Percentiles rank a stretch among this genome's conserved stretches.
Evolutionary conservation across 2,888 invertebrate species (phyloP).

Genomic region (Spodoptera littoralis): DNA sequence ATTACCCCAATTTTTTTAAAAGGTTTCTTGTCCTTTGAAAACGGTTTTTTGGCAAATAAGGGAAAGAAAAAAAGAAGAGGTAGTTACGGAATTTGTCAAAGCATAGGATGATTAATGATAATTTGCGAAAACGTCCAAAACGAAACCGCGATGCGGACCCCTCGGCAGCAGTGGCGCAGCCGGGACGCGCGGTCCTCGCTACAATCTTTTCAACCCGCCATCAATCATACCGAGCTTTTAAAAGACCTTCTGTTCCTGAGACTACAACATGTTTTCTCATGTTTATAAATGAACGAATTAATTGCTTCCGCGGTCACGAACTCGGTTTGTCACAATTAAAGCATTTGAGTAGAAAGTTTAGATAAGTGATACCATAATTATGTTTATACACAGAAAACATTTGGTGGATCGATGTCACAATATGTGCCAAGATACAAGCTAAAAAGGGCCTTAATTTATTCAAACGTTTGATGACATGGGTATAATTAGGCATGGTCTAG

Average conservation of each 20-base stretch:
- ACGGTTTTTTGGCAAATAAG: slow-evolving; percentile 26
- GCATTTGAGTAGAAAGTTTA: too few relatives aligned
- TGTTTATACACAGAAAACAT: too few relatives aligned
- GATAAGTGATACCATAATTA: too few relatives aligned
- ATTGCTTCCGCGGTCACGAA: slow-evolving; percentile 23
- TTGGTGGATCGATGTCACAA: too few relatives aligned
- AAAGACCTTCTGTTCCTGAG: slow-evolving; percentile 52
- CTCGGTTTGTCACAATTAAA: background rate
- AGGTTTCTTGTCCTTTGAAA: slow-evolving; percentile 17
- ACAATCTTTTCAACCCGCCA: slow-evolving; percentile 60
- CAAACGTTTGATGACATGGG: too few relatives aligned
- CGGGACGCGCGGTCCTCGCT: slow-evolving; percentile 18
- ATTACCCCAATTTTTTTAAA: slow-evolving; percentile 15
- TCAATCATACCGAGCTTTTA: slow-evolving; percentile 69
- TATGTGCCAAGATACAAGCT: too few relatives aligned
- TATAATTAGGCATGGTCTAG: too few relatives aligned
- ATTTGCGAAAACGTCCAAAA: slow-evolving; percentile 54
- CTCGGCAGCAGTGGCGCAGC: background rate
- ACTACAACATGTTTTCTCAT: slow-evolving; percentile 48
- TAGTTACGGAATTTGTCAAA: slow-evolving; percentile 62
- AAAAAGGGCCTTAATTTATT: too few relatives aligned
- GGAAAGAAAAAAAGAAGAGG: slow-evolving; percentile 34
- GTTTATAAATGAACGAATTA: slow-evolving; percentile 54
- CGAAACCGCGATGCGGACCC: slow-evolving; percentile 16
- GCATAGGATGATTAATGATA: slow-evolving; percentile 67